phyloP scores from a whole-genome alignment of 2,888 invertebrate genomes.

The Minunthozetes semirufus region DNA sequence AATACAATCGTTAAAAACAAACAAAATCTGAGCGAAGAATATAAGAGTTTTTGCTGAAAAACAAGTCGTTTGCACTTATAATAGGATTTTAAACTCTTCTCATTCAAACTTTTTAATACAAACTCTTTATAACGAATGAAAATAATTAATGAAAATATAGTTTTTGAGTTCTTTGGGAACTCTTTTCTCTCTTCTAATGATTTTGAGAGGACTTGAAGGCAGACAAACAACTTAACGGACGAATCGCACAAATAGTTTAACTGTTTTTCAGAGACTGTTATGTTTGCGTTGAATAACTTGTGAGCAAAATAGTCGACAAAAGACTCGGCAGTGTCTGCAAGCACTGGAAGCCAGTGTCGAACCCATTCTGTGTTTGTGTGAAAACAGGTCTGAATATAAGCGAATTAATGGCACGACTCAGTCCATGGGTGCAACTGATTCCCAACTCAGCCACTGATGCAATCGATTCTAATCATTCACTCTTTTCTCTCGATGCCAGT shows the following conservation, averaged over 20 bases:
- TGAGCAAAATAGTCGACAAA: not conserved
- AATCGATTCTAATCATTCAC: not conserved
- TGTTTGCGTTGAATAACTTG: not conserved
- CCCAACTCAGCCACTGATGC: not conserved
- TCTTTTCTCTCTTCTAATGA: not conserved
- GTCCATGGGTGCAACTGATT: not conserved
- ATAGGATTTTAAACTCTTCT: not conserved
- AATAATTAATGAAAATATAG: not conserved
- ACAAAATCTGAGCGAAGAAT: not conserved
- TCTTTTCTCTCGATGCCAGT: not conserved
- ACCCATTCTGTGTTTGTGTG: constrained; percentile 17
- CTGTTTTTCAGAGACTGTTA: not conserved
- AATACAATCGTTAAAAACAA: not conserved
- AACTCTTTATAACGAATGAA: too few relatives aligned
- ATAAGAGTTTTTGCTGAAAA: not conserved
- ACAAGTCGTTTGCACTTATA: not conserved
- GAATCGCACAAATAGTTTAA: not conserved
- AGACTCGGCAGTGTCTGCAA: too few relatives aligned
- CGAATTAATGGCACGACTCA: not conserved
- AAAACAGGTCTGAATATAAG: constrained; percentile 1
- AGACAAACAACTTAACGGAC: not conserved
- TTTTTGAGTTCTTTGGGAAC: not conserved
- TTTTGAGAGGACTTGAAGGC: not conserved
- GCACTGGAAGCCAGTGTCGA: not conserved
- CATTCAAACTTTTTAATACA: too few relatives aligned